Evolutionary conservation across 1,140 invertebrate species (phyloP), one percentile per base, ranked within the genome.

Genomic region (Rhynchophorus ferrugineus): DNA sequence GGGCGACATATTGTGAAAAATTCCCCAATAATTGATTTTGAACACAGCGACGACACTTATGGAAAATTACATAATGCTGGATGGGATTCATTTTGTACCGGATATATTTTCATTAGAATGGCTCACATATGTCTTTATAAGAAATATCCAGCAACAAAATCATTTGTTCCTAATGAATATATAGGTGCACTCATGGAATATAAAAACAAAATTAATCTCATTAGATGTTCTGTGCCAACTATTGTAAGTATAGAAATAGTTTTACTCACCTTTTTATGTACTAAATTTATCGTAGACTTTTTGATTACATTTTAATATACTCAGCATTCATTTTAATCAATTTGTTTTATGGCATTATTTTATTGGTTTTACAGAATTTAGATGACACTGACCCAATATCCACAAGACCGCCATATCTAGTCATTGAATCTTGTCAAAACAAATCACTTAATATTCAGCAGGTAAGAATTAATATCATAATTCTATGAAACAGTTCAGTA

Each of bases 11-110:
- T 73, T 44, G 53, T 42, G 2, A 45, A 68, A 5, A 57, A 69
- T 59, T 65, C 71, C 3, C 73, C 75, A 20, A 11, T 29, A 9
- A 74, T 81, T 16, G 59, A 61, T 55, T 59, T 58, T 61, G 33
- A 71, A 64, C 58, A 64, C 34, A 33, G 53, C 35, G 13, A 49
- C 21, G 37, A 59, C 9, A 38, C 41, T 17, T 47, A 41, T 18
- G 56, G 33, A 13, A 47, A 64, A 9, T 80, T 77, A 56, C 87
- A 89, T 61, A 77, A 85, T 63, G 85, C 87, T 11, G 84, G 83
- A 0, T 89, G 79, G 78, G 87, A 89, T 70, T 80, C 85, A 0
- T 87, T 76, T 65, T 80, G 78, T 59, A 74, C 82, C 56, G 86
- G 85, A 63, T 81, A 69, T 58, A 73, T 80, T 71, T 82, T 81